phyloP scores from a whole-genome alignment of 2,113 vertebrate species.

The Argyrosomus japonicus region DNA sequence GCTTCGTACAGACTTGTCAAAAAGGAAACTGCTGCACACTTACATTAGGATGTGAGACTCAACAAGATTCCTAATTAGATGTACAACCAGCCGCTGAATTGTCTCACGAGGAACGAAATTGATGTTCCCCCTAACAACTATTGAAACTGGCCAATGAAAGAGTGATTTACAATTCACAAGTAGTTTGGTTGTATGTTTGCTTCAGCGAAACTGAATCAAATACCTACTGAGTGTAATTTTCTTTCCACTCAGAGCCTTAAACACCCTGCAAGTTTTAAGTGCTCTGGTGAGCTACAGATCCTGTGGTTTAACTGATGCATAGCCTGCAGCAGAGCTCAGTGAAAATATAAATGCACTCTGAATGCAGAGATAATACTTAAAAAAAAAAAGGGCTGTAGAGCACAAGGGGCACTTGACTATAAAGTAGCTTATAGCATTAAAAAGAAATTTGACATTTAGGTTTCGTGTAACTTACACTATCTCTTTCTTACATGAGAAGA shows the following conservation, averaged over 20 bases:
- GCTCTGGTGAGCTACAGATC: conserved; percentile 13
- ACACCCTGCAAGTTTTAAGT: background rate
- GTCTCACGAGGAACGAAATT: background rate
- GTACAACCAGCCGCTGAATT: background rate
- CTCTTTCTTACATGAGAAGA: background rate
- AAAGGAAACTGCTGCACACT: no score
- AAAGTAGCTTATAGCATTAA: background rate
- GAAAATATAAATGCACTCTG: conserved; percentile 9
- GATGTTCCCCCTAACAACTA: background rate
- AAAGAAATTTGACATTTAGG: background rate
- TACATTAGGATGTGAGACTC: background rate
- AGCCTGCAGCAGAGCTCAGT: conserved; percentile 24
- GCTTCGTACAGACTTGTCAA: background rate
- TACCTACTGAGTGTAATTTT: background rate
- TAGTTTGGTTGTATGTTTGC: background rate
- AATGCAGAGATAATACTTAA: conserved; percentile 12
- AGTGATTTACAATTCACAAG: background rate
- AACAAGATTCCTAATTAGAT: background rate
- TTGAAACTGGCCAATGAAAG: background rate
- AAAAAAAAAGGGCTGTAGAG: background rate
- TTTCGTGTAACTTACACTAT: background rate
- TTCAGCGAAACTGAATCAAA: background rate
- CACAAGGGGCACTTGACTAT: conserved; percentile 1
- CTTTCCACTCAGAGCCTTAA: background rate
- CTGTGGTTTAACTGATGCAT: conserved; percentile 19